phyloP scores from a whole-genome alignment of 2,888 invertebrate genomes.

The Epistrophella euchroma region DNA sequence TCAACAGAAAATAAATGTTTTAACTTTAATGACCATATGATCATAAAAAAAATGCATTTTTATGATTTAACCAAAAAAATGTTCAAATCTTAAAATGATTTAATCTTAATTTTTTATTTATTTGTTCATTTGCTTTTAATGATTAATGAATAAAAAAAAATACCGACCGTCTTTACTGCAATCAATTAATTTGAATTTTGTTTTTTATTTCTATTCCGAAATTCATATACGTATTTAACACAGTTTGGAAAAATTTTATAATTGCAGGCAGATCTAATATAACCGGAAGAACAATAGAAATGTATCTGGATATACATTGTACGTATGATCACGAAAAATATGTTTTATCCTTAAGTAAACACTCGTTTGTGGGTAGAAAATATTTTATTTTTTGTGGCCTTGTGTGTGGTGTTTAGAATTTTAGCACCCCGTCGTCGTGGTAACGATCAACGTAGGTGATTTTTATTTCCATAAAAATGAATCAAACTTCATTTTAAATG shows the following conservation, averaged over 20 bases:
- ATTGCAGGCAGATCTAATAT: conserved; percentile 46
- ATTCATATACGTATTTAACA: conserved; percentile 30
- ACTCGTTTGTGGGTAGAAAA: conserved; percentile 23
- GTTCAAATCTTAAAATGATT: not conserved
- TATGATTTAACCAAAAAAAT: conserved; percentile 42
- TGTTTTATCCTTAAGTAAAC: conserved; percentile 45
- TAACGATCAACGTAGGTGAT: conserved; percentile 33
- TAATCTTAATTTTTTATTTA: not conserved
- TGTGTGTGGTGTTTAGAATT: conserved; percentile 16
- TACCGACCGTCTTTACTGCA: conserved; percentile 15
- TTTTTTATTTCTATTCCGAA: conserved; percentile 9
- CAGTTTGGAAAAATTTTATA: conserved; percentile 26
- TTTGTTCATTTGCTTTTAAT: conserved; percentile 6
- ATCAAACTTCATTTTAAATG: conserved; percentile 31
- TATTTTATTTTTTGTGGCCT: not conserved
- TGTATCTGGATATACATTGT: not conserved
- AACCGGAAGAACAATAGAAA: conserved; percentile 50
- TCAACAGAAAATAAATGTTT: not conserved
- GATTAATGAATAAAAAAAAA: not conserved
- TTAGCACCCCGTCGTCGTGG: conserved; percentile 8
- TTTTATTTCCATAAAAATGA: conserved; percentile 35
- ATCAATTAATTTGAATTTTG: conserved; percentile 21
- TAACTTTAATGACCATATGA: conserved; percentile 53
- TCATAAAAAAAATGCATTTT: conserved; percentile 58
- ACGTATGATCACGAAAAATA: conserved; percentile 22